Evolutionary conservation across 1,140 invertebrate genomes (phyloP).

Genomic region (Sinonovacula constricta): DNA sequence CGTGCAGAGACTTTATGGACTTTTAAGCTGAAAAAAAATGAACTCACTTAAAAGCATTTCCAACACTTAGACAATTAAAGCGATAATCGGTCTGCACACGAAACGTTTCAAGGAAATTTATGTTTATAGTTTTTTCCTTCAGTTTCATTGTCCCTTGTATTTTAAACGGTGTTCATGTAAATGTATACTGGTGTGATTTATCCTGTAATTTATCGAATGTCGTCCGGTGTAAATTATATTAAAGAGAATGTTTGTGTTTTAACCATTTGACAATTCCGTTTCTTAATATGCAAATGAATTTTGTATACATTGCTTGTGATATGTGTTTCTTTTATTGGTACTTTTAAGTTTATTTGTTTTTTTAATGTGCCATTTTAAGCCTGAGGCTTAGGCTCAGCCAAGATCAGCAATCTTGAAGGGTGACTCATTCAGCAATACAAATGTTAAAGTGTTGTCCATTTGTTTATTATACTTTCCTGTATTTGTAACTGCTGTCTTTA

Average conservation of each 20-base stretch:
- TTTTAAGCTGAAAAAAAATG: too few relatives aligned
- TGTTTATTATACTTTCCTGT: not conserved
- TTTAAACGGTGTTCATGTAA: not conserved
- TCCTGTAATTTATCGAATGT: not conserved
- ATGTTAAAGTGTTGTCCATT: too few relatives aligned
- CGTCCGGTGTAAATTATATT: not conserved
- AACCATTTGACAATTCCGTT: not conserved
- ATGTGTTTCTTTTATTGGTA: too few relatives aligned
- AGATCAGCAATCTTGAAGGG: too few relatives aligned
- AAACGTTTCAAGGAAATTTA: not conserved
- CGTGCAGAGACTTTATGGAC: too few relatives aligned
- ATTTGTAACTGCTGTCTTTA: not conserved
- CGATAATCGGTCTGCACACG: conserved; percentile 11
- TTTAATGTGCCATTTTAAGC: too few relatives aligned
- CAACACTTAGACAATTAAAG: conserved; percentile 27
- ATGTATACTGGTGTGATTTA: not conserved
- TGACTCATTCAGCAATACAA: too few relatives aligned
- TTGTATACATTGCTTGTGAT: too few relatives aligned
- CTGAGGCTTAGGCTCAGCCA: too few relatives aligned
- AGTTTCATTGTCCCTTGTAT: conserved; percentile 21
- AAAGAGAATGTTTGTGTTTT: not conserved
- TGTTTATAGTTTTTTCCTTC: conserved; percentile 14
- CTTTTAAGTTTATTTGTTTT: too few relatives aligned
- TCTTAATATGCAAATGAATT: not conserved
- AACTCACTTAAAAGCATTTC: conserved; percentile 17